phyloP scores from a whole-genome alignment of 2,888 invertebrate genomes.

The Sesamia inferens region DNA sequence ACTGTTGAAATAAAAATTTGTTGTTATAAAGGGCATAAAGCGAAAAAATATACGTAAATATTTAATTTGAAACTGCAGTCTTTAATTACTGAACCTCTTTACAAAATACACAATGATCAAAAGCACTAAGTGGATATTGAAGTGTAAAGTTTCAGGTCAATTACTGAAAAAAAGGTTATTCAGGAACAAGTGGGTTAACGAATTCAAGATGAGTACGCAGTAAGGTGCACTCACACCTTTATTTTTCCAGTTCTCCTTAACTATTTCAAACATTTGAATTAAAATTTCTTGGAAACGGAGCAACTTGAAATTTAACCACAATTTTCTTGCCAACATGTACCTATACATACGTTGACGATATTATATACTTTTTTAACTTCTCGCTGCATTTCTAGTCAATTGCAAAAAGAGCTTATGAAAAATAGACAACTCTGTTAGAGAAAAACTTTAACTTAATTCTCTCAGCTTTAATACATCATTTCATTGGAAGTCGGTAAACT shows the following conservation, averaged over 20 bases:
- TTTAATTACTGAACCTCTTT: slow-evolving; percentile 71
- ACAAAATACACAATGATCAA: background rate
- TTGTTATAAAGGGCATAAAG: slow-evolving; percentile 87
- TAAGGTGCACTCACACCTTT: background rate
- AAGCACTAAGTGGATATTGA: slow-evolving; percentile 3
- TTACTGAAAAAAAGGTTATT: too few relatives aligned
- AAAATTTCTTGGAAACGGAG: background rate
- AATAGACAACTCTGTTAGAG: slow-evolving; percentile 3
- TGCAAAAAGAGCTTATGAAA: slow-evolving; percentile 35
- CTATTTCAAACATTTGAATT: background rate
- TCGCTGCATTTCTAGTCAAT: slow-evolving; percentile 12
- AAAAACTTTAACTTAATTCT: slow-evolving; percentile 19
- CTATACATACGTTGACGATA: background rate
- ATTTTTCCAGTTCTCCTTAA: background rate
- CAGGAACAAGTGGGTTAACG: too few relatives aligned
- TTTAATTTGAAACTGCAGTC: slow-evolving; percentile 81
- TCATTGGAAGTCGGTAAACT: slow-evolving; percentile 10
- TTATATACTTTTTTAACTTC: background rate
- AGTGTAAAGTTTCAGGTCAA: too few relatives aligned
- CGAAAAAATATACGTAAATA: slow-evolving; percentile 89
- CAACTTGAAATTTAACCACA: background rate
- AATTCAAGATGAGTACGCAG: background rate
- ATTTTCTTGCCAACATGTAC: background rate
- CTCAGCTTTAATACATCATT: slow-evolving; percentile 23
- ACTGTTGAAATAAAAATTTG: slow-evolving; percentile 83